Base-by-base conservation (phyloP, 1,140 invertebrate genomes). In the Bombus huntii region DNA sequence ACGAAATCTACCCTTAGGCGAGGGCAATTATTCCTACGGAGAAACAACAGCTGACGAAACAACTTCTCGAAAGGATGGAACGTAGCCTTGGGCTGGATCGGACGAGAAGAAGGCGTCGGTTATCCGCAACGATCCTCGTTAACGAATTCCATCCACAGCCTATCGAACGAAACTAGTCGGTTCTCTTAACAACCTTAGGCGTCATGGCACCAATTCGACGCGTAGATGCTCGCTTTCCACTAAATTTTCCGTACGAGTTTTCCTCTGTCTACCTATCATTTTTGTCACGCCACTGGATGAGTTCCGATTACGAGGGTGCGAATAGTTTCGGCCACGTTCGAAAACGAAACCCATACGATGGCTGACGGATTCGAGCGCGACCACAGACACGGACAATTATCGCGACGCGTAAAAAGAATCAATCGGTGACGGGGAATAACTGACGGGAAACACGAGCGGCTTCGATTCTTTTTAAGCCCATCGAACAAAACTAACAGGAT, bases 41-140 rank as follows among this genome's bases (percentile, higher is more conserved):
- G 75, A 39, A 77, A 77, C 62, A 79, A 68, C 59, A 68, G 31
- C 42, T 59, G 39, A 34, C 57, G 25, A 57, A 80, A 53, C 44
- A 81, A 53, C 37, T 81, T 71, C 31, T 9, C 37, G 37, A n/a
- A 53, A 62, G 37, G 37, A 25, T 15, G 22, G 5, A 34, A 3
- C 5, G 22, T 22, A 31, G 34, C 47, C 77, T 18, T 4, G 1
- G 34, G 34, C 10, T n/a, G 31, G 6, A 22, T 66, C 25, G 31
- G 5, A 2, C 22, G 57, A 66, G 72, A 42, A 39, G 79, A 62
- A 73, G 42, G 28, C 34, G 34, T 76, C 72, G 81, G 81, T 83
- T 83, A 83, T 83, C 72, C 81, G 59, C 81, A 83, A 66, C 72
- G 34, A 66, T 53, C 34, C 59, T 74, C 72, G 72, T 83, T 76